Base-by-base conservation (phyloP, 1,140 invertebrate species). In the Drosophila repleta region DNA sequence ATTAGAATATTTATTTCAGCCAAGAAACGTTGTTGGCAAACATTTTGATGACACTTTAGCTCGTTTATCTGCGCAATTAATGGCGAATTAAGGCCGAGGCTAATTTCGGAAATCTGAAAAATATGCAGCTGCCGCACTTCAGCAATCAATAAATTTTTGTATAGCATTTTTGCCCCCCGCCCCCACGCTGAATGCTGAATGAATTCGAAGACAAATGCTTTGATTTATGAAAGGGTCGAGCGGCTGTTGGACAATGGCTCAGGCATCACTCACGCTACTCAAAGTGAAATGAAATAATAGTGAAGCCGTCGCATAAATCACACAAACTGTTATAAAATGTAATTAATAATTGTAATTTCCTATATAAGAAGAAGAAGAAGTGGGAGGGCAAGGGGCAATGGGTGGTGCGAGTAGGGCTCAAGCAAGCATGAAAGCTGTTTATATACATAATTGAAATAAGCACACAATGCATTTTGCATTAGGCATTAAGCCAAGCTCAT, bases 281-380 rank as follows among this genome's bases (percentile, higher is more conserved):
- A 35, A 35, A 35, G 2, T 35, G 4, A 35, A 35, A 11, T 35
- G 11, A 35, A 35, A 35, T 13, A 35, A 35, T 35, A 35, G 32
- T 35, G 7, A 11, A 17, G 29, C 15, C 53, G 20, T 0, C 49
- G 11, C 66, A 83, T 83, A 85, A 84, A 83, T 83, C 80, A 83
- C 61, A 46, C 67, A 52, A 74, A 76, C 69, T 76, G 67, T 76
- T 76, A 64, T 76, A 68, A 70, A 79, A 73, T 73, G 76, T 76
- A 85, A 84, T 84, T 84, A 80, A 80, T 85, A 84, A 80, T 71
- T 76, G 68, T 64, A 66, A 80, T 84, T 78, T 82, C 79, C 74
- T 73, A 6, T 4, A 41, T 7, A 6, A 26, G 4, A 10, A 35
- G 32, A 35, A 35, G 32, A 11, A 32, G 29, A 0, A 0, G 7